Evolutionary conservation across 2,113 vertebrate species (phyloP), one percentile per base, ranked within the genome.

Genomic region (Hemicordylus capensis): DNA sequence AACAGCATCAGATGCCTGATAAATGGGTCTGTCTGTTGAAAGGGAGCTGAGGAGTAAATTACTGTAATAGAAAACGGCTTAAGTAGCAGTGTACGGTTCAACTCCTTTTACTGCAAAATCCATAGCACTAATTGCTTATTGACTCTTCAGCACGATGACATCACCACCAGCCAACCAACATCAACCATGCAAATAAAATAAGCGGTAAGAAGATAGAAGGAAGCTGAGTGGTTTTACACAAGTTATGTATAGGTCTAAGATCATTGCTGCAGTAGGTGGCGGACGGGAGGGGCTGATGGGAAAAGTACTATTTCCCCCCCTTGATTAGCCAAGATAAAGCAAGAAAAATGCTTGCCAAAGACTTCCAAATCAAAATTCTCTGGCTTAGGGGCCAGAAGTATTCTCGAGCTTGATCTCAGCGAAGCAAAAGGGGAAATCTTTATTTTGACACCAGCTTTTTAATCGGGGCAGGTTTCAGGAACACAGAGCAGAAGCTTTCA

Each of bases 161-260:
- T 97, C 96, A 97, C 91, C 87, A 84, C 34, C 37, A 90, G 93
- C 96, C 96, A 97, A 97, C 96, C 85, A 91, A 87, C n/a, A 86
- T 64, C 63, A 46, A 15, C 39, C 37, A 63, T 78, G 77, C 86
- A 84, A 88, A 88, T 79, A 76, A 83, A 88, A 64, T 78, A 51
- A 72, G 74, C 39, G 72, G 72, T 63, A 74, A 75, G 69, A 80
- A 83, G 63, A 77, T 14, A 72, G 73, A 78, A 51, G 77, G 64
- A 83, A 83, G 75, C 73, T 77, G 80, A 83, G 67, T 76, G 70
- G 73, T 59, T 78, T 78, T 63, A 67, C 84, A 77, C 66, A 90
- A 80, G 44, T 79, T 44, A 80, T 54, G 42, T 61, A 83, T 78
- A 80, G 54, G 80, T 51, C 80, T 77, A 77, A 87, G 80, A 82